phyloP scores from a whole-genome alignment of 2,113 vertebrate species.

The Trogon surrucura region DNA sequence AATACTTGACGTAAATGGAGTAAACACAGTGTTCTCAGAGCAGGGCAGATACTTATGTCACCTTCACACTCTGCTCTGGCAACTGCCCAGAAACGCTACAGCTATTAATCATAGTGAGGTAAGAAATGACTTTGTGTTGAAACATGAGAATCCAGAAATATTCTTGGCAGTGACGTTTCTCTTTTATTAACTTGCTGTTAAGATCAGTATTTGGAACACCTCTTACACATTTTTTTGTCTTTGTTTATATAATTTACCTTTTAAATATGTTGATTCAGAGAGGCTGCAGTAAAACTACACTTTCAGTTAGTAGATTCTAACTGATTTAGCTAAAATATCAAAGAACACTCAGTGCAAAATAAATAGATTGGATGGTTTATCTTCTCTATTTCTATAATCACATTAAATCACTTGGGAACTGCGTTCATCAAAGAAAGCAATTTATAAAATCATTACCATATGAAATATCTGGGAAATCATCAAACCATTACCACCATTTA shows the following conservation, averaged over 20 bases:
- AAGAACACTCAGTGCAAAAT: not conserved
- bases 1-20: not conserved
- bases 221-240: not conserved
- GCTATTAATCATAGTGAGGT: slow-evolving; percentile 21
- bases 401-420: not conserved
- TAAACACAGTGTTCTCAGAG: not conserved
- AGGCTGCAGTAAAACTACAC: not conserved
- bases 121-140: slow-evolving; percentile 14
- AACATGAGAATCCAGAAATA: slow-evolving; percentile 11
- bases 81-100: not conserved
- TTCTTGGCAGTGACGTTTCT: not conserved
- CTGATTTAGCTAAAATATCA: not conserved
- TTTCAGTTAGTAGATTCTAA: not conserved
- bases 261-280: not conserved
- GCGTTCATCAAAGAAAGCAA: not conserved
- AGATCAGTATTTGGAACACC: not conserved
- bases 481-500: not conserved
- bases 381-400: not conserved
- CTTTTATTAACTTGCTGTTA: not conserved
- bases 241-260: not conserved
- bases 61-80: slow-evolving; percentile 33
- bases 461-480: not conserved
- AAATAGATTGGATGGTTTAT: not conserved
- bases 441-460: not conserved
- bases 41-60: not conserved